phyloP scores from a whole-genome alignment of 2,113 vertebrate genomes.

The Mesoclemmys tuberculata region DNA sequence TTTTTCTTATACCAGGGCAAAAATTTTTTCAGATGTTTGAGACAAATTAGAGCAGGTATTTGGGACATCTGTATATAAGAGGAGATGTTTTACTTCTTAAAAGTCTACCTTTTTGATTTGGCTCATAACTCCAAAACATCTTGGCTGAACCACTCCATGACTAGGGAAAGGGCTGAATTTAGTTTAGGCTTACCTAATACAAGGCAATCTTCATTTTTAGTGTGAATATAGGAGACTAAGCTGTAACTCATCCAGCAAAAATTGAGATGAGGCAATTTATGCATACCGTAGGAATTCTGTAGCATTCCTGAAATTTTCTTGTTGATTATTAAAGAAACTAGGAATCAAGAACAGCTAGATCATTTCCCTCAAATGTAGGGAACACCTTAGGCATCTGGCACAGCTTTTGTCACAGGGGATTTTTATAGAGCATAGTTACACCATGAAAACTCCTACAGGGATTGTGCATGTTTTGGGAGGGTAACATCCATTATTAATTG shows the following conservation, averaged over 20 bases:
- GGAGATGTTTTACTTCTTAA: neutral
- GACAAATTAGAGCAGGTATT: neutral
- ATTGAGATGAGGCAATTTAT: neutral
- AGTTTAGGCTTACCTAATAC: neutral
- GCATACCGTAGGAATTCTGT: neutral
- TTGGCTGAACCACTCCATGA: neutral
- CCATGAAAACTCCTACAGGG: too few relatives aligned
- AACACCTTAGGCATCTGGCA: neutral
- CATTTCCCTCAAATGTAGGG: neutral
- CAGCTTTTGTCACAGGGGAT: neutral
- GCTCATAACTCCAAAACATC: neutral
- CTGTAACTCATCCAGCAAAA: neutral
- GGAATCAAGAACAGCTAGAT: neutral
- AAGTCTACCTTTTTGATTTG: neutral
- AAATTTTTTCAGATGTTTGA: neutral
- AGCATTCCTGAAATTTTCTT: neutral
- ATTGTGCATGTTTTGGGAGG: too few relatives aligned
- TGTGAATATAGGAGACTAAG: neutral
- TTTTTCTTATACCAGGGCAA: neutral
- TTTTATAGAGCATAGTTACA: neutral
- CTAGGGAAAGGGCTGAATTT: neutral
- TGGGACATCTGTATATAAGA: neutral
- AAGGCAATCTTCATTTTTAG: neutral
- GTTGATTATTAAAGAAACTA: neutral
- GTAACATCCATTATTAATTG: neutral